These are phyloP conservation scores for Ardeotis arabs DNA, from an alignment of 2,113 vertebrate species.

Conservation along the genomic window DNA sequence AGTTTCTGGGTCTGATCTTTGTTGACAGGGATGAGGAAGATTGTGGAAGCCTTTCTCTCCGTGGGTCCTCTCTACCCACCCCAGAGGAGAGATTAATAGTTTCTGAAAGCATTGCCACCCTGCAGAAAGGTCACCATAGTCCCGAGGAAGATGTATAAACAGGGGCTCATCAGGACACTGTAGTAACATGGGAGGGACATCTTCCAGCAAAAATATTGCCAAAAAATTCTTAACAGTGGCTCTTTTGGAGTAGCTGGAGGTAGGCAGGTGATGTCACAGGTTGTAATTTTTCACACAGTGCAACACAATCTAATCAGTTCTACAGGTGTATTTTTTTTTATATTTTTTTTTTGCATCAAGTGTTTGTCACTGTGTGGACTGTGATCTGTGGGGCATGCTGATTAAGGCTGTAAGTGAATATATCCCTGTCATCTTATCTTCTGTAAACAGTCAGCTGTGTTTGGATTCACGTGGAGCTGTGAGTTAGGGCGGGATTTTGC, in stretches of 20 bases:
- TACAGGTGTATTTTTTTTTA: background rate
- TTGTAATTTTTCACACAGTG: background rate
- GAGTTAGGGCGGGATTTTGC: background rate
- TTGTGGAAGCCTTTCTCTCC: constrained; percentile 22
- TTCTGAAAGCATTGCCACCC: constrained; percentile 56
- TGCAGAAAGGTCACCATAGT: constrained; percentile 41
- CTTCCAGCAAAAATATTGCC: constrained; percentile 18
- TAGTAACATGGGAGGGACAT: background rate
- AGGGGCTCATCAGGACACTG: background rate
- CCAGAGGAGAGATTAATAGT: constrained; percentile 26
- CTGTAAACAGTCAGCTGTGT: background rate
- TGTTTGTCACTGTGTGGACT: background rate
- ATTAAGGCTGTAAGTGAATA: background rate
- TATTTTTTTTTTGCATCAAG: background rate
- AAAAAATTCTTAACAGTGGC: background rate
- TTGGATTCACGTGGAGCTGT: background rate
- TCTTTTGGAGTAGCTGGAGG: background rate
- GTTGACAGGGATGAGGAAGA: constrained; percentile 44
- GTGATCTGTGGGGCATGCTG: background rate
- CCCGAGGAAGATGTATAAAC: background rate
- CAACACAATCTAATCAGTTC: background rate
- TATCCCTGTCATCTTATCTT: background rate
- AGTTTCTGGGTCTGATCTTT: constrained; percentile 19
- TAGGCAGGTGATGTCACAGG: background rate
- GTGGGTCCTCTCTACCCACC: background rate